Percentiles rank a stretch among this genome's conserved stretches.
Conservation (phyloP, 2,113 vertebrate genomes). For the Anhinga rufa region DNA sequence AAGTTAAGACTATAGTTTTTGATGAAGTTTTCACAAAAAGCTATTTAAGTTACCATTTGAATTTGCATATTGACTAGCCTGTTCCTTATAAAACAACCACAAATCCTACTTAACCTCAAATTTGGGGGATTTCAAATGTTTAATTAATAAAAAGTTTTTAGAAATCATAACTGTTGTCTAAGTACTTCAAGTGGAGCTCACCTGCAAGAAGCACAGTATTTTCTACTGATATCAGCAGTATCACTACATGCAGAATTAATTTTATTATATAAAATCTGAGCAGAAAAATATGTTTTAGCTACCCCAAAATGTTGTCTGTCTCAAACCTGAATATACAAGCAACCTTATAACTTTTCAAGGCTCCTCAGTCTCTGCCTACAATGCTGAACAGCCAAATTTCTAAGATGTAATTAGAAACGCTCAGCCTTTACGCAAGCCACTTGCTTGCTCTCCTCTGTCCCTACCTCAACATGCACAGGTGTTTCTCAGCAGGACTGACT, state of each 20-base stretch:
- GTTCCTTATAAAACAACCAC: not conserved
- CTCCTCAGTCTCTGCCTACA: not conserved
- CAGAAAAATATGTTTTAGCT: not conserved
- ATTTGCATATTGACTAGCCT: not conserved
- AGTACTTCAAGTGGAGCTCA: not conserved
- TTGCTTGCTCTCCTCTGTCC: not conserved
- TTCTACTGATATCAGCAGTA: not conserved
- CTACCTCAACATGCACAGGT: not conserved
- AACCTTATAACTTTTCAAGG: not conserved
- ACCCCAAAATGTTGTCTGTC: not conserved
- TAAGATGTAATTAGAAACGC: not conserved
- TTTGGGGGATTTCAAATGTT: not conserved
- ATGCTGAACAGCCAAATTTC: not conserved
- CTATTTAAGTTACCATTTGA: not conserved
- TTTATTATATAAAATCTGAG: not conserved
- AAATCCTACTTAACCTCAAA: not conserved
- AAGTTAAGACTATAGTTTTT: not conserved
- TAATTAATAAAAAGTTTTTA: not conserved
- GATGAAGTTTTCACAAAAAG: not conserved
- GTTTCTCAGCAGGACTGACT: not conserved
- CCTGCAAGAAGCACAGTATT: not conserved
- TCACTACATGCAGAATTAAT: not conserved
- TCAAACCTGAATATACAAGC: not conserved
- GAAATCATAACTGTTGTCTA: not conserved
- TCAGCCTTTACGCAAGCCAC: not conserved